Conservation (phyloP, 35 echinoderm and acorn worm species). For the Strongylocentrotus purpuratus region DNA sequence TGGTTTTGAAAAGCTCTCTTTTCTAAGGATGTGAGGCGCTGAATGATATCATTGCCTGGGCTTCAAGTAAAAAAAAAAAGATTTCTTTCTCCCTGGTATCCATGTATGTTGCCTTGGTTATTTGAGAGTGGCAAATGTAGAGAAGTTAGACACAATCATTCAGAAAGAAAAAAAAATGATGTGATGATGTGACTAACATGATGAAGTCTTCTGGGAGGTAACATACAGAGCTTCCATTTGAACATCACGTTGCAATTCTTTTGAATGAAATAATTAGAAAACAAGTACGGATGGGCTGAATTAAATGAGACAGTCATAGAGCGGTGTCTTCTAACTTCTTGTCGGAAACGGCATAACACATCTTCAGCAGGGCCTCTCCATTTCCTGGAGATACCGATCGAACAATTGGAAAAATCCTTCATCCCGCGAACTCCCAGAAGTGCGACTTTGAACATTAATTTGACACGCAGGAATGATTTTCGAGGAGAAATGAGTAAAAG, state of each 20-base stretch:
- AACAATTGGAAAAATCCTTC: not conserved
- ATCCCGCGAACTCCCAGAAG: not conserved
- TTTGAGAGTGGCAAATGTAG: too few relatives aligned
- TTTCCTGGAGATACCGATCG: not conserved
- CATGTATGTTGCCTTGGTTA: too few relatives aligned
- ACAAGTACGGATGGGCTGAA: not conserved
- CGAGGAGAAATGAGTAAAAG: not conserved
- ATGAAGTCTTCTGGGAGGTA: not conserved
- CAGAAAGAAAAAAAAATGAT: too few relatives aligned
- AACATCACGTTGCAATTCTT: not conserved
- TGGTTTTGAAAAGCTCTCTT: too few relatives aligned
- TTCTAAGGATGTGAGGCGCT: too few relatives aligned
- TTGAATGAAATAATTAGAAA: not conserved
- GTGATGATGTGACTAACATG: not conserved
- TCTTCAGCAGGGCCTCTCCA: not conserved
- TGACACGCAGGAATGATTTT: not conserved
- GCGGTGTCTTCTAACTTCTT: not conserved
- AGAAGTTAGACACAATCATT: too few relatives aligned
- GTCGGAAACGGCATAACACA: not conserved
- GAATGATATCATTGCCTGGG: too few relatives aligned
- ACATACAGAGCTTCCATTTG: not conserved
- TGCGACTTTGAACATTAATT: conserved; percentile 4
- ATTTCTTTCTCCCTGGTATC: too few relatives aligned
- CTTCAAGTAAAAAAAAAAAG: too few relatives aligned
- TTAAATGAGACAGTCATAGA: not conserved